Evolutionary conservation across 2,113 vertebrate species (phyloP).

Genomic region (Psephotus haematonotus): DNA sequence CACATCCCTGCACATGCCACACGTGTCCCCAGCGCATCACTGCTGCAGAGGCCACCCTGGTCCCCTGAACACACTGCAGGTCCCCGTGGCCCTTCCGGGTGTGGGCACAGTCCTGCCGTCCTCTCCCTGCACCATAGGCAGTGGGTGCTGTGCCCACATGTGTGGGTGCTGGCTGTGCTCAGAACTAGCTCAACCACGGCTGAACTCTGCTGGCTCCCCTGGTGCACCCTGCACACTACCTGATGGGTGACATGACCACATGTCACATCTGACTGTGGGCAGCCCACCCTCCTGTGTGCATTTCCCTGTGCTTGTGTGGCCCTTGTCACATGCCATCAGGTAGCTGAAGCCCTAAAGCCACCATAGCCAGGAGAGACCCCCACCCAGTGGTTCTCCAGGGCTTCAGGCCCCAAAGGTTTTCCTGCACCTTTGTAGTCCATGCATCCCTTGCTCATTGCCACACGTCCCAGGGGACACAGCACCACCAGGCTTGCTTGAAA

Average conservation of each 20-base stretch:
- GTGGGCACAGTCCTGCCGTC: neutral
- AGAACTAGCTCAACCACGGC: neutral
- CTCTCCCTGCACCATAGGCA: neutral
- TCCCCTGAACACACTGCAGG: neutral
- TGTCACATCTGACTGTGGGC: rapidly evolving
- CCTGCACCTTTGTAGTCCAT: neutral
- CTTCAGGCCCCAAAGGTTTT: neutral
- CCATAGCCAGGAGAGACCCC: neutral
- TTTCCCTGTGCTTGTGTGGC: neutral
- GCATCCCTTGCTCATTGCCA: neutral
- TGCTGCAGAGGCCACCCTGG: neutral
- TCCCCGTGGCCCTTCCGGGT: neutral
- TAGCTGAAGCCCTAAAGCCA: neutral
- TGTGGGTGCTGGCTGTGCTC: rapidly evolving
- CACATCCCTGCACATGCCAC: neutral
- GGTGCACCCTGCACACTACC: neutral
- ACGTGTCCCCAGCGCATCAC: rapidly evolving
- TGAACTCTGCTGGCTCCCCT: neutral
- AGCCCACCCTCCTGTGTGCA: rapidly evolving
- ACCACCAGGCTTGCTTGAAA: neutral
- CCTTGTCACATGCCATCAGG: neutral
- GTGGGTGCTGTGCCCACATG: neutral
- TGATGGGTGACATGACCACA: neutral
- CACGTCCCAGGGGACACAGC: neutral
- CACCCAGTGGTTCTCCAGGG: neutral